These are phyloP conservation scores for Arrhamphus sclerolepis DNA, from an alignment of 2,797 vertebrate species.

Conservation along the genomic window DNA sequence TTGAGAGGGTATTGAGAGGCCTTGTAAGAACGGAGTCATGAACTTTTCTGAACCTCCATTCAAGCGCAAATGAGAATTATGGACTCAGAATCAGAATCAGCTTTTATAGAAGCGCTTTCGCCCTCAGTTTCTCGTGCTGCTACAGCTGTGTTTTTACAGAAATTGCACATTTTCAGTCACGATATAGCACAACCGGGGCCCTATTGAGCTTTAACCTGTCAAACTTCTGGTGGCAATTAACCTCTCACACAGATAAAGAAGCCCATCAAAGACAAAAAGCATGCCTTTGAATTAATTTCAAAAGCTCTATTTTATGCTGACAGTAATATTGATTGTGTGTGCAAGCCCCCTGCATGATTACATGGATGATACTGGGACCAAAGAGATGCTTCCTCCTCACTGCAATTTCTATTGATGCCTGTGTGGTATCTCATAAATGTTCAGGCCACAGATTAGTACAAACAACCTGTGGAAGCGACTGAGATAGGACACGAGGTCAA, in stretches of 20 bases:
- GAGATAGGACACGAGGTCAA: slow-evolving; percentile 3
- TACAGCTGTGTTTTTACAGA: neutral
- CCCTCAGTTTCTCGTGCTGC: neutral
- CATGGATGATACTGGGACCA: slow-evolving; percentile 12
- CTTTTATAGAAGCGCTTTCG: neutral
- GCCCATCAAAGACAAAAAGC: neutral
- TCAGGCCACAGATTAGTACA: slow-evolving; percentile 10
- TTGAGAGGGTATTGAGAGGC: too few relatives aligned
- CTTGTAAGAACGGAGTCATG: neutral
- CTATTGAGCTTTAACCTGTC: slow-evolving; percentile 4
- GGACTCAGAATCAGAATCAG: neutral
- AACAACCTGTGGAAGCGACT: slow-evolving; percentile 2
- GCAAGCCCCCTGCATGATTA: slow-evolving; percentile 24
- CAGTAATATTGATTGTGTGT: slow-evolving; percentile 7
- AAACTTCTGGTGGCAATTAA: neutral
- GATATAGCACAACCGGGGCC: neutral
- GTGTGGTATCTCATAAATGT: slow-evolving; percentile 14
- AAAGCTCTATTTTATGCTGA: neutral
- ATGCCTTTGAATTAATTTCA: slow-evolving; percentile 14
- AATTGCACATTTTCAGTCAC: neutral
- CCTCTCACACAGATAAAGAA: neutral
- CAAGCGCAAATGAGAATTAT: neutral
- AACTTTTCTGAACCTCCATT: neutral
- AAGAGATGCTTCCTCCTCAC: slow-evolving; percentile 16
- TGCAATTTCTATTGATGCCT: slow-evolving; percentile 8